Evolutionary conservation across 2,888 invertebrate genomes (phyloP), one percentile per base, ranked within the genome.

Genomic region (Melanostoma scalare): DNA sequence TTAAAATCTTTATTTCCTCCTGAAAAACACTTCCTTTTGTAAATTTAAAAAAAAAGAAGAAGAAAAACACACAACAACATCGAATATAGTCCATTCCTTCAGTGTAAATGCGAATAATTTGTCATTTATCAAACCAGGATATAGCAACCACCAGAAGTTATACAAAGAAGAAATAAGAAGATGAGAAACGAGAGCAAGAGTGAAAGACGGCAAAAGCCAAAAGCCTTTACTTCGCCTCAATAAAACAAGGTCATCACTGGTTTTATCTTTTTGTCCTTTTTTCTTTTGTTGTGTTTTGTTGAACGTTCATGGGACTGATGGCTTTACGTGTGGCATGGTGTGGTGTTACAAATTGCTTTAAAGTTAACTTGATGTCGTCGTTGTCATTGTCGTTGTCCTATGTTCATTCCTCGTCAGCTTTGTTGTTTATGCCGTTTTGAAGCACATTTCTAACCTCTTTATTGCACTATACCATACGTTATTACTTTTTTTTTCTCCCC

Each of bases 61-160:
- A n/a, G n/a, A n/a, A n/a, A 20, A 48, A 30, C 48, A 63, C 48
- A 46, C 48, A 9, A 20, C 30, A 20, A 36, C 8, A n/a, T n/a
- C 52, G 3, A 20, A 20, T 20, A 20, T 20, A 20, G 20, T 20
- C 44, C 38, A 31, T 40, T 63, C 33, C 42, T 48, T 75, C 30
- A 35, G 55, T 56, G 82, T 65, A 78, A 78, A 74, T 68, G 77
- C 69, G 73, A 82, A 69, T 82, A 82, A 82, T 77, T 61, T 77
- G 82, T 82, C 82, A 82, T 82, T 77, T 82, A 82, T 82, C 77
- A 82, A 82, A 78, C 78, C 68, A 60, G 69, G 69, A 78, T 74
- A 78, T 74, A 53, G 61, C 58, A 58, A 73, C 72, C 73, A 48
- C 63, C 46, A 76, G 67, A 55, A 76, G 60, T 40, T 40, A 40